Evolutionary conservation across 2,113 vertebrate species (phyloP).

Genomic region (Anolis sagrei): DNA sequence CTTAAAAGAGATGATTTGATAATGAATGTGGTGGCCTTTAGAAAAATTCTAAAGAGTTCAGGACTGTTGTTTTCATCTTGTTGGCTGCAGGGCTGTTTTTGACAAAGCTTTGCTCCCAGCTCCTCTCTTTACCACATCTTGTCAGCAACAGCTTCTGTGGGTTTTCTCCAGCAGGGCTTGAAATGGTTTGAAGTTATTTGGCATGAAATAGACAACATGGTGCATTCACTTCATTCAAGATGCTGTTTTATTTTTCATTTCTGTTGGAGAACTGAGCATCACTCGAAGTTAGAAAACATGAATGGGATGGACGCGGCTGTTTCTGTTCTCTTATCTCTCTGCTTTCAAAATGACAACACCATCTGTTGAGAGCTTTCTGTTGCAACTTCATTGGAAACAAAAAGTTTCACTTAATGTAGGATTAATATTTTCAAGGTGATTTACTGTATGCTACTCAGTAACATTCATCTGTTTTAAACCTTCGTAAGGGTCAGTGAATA

Average conservation of each 20-base stretch:
- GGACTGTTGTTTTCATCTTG: constrained; percentile 12
- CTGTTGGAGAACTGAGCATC: constrained; percentile 33
- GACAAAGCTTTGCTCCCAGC: not conserved
- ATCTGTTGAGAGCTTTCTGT: constrained; percentile 58
- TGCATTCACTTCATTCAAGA: constrained; percentile 43
- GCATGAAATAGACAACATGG: constrained; percentile 47
- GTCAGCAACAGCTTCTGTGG: constrained; percentile 52
- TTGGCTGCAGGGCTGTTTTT: constrained; percentile 11
- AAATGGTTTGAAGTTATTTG: not conserved
- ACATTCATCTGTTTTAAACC: constrained; percentile 31
- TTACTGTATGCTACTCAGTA: constrained; percentile 25
- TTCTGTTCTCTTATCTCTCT: constrained; percentile 45
- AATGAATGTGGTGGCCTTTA: too few relatives aligned
- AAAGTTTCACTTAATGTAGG: constrained; percentile 26
- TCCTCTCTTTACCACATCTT: constrained; percentile 35
- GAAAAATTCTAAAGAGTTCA: constrained; percentile 21
- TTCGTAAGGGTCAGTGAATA: constrained; percentile 40
- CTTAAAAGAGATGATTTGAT: not conserved
- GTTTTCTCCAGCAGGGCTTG: constrained; percentile 31
- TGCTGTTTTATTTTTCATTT: constrained; percentile 29
- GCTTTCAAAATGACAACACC: constrained; percentile 59
- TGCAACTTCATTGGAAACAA: constrained; percentile 39
- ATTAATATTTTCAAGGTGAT: constrained; percentile 26
- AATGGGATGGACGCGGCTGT: constrained; percentile 51
- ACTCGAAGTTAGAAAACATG: constrained; percentile 63